Evolutionary conservation across 2,888 invertebrate species (phyloP).

Genomic region (Parnassius smintheus): DNA sequence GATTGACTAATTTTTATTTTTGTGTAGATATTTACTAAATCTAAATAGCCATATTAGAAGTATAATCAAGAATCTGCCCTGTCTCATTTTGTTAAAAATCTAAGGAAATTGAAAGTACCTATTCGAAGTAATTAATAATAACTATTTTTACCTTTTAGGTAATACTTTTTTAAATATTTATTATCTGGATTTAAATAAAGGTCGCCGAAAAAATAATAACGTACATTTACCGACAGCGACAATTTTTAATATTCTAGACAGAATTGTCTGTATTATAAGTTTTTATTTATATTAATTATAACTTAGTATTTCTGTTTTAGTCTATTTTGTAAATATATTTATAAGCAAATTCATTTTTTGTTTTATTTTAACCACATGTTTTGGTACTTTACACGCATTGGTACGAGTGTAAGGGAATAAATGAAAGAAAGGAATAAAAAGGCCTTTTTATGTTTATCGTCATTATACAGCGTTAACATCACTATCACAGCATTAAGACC

Average conservation of each 20-base stretch:
- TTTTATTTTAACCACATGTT: conserved; percentile 5
- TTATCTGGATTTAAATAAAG: no score
- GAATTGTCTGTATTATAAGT: background rate
- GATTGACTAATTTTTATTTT: background rate
- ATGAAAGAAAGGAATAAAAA: no score
- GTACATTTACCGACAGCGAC: background rate
- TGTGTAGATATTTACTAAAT: background rate
- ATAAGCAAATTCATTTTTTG: conserved; percentile 1
- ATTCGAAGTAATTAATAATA: no score
- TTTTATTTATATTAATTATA: conserved; percentile 25
- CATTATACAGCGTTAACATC: no score
- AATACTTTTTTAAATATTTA: background rate
- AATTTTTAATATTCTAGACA: no score
- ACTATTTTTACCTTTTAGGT: no score
- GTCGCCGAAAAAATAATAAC: no score
- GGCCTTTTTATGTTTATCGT: no score
- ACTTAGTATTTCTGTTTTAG: background rate
- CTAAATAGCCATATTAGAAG: conserved; percentile 10
- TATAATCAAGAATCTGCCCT: background rate
- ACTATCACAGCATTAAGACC: no score
- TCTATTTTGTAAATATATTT: conserved; percentile 24
- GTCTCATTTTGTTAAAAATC: background rate
- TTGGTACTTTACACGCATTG: no score
- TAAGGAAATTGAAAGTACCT: no score
- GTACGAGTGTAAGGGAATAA: no score